These are phyloP conservation scores for Oostethus manadensis DNA, from an alignment of 2,113 vertebrate species.

Conservation along the genomic window DNA sequence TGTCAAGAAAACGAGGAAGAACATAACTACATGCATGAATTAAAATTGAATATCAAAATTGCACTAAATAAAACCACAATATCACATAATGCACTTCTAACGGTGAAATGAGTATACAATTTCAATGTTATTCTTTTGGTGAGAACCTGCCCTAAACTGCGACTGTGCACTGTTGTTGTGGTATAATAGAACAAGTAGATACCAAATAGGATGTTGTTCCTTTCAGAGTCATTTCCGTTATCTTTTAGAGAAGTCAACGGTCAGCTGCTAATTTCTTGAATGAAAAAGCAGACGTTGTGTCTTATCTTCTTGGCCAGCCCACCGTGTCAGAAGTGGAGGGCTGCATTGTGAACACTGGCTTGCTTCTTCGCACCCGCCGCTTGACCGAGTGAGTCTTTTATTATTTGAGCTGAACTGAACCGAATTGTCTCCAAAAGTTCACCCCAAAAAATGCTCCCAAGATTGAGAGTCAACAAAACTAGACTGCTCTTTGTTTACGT, in stretches of 20 bases:
- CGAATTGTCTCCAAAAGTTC: background rate
- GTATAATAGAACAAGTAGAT: background rate
- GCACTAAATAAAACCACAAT: no score
- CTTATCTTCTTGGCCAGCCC: slow-evolving; percentile 14
- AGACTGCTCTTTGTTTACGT: slow-evolving; percentile 9
- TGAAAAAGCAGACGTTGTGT: slow-evolving; percentile 52
- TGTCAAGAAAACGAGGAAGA: no score
- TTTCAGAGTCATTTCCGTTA: background rate
- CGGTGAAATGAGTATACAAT: no score
- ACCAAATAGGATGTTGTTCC: slow-evolving; percentile 21
- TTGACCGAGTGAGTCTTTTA: background rate
- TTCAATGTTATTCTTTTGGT: no score
- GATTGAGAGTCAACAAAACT: background rate
- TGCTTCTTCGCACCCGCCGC: background rate
- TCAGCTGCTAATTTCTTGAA: slow-evolving; percentile 39
- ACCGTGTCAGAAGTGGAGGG: slow-evolving; percentile 39
- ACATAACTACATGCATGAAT: no score
- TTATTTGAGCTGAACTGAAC: background rate
- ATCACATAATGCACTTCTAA: no score
- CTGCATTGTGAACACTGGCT: slow-evolving; percentile 6
- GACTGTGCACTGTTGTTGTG: no score
- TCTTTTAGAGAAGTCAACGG: slow-evolving; percentile 65
- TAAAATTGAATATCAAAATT: no score
- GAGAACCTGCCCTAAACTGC: no score
- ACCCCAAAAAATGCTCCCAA: background rate